Evolutionary conservation across 2,113 vertebrate genomes (phyloP).

Genomic region (Rhegmatorhina hoffmannsi): DNA sequence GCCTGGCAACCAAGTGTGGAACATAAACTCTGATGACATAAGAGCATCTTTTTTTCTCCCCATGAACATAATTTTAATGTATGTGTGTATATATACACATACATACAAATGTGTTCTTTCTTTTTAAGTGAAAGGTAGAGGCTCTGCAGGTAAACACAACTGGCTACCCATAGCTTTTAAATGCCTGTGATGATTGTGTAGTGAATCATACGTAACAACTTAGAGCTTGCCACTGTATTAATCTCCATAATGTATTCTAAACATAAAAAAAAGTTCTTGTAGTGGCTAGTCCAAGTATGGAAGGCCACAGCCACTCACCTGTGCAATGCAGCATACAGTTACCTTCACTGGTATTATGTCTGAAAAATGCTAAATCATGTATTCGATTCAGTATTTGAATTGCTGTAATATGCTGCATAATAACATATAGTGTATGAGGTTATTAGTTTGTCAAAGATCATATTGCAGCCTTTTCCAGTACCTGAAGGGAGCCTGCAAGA

Average conservation of each 20-base stretch:
- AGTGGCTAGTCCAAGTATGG: background rate
- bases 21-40: background rate
- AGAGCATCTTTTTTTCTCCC: background rate
- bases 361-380: background rate
- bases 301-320: background rate
- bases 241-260: background rate
- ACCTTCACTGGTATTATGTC: background rate
- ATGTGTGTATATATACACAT: rapidly evolving
- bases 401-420: background rate
- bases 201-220: background rate
- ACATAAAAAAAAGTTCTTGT: background rate
- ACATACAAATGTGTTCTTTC: background rate
- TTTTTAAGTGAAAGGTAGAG: background rate
- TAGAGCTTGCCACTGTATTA: background rate
- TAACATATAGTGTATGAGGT: background rate
- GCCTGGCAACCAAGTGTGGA: background rate
- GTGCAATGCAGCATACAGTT: background rate
- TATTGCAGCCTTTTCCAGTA: background rate
- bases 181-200: background rate
- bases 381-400: background rate
- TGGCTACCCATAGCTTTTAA: background rate
- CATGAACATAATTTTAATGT: background rate
- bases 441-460: background rate
- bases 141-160: background rate
- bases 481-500: background rate